Conservation (phyloP, 2,888 invertebrate species). For the Megaustenia siamemsis region DNA sequence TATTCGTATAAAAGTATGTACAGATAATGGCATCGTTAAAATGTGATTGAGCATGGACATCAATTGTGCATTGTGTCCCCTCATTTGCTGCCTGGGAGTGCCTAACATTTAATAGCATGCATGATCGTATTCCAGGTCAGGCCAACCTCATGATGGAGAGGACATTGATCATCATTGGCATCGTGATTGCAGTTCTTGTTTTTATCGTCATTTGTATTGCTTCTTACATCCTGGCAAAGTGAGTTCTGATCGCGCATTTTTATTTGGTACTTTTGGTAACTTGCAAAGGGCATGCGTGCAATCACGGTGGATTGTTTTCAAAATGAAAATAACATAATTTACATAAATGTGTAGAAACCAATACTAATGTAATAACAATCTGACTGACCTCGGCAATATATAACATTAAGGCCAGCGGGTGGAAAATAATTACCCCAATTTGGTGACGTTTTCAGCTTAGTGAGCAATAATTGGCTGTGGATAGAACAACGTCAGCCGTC, state of each 20-base stretch:
- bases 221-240: slow-evolving; percentile 61
- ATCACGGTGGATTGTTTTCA: neutral
- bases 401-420: too few species aligned
- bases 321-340: too few species aligned
- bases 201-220: slow-evolving; percentile 65
- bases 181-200: slow-evolving; percentile 63
- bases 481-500: too few species aligned
- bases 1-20: too few species aligned
- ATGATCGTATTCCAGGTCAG: slow-evolving; percentile 38
- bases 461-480: too few species aligned
- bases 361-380: too few species aligned
- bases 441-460: too few species aligned
- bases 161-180: slow-evolving; percentile 62
- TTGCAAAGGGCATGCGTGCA: neutral
- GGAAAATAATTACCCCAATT: too few species aligned
- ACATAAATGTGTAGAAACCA: too few species aligned
- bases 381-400: too few species aligned
- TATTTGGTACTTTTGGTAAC: neutral
- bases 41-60: too few species aligned
- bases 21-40: too few species aligned
- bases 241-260: slow-evolving; percentile 53
- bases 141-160: slow-evolving; percentile 57
- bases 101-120: slow-evolving; percentile 24
- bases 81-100: slow-evolving; percentile 17
- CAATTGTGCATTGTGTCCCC: neutral